Evolutionary conservation across 2,888 invertebrate species (phyloP), one percentile per base, ranked within the genome.

Genomic region (Eilema sororculum): DNA sequence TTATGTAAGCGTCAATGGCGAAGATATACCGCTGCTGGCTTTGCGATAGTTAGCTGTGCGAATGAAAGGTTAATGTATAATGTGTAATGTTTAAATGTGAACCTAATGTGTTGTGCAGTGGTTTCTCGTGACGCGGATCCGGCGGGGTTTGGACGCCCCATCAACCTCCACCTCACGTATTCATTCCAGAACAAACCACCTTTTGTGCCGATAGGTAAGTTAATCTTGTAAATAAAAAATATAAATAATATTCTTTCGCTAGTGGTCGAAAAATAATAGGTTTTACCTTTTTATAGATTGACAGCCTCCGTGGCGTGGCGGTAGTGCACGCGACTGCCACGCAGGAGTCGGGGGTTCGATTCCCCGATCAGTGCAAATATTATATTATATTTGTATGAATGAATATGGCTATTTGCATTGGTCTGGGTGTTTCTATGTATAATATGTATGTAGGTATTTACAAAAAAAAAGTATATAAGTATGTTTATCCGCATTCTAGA

Each of bases 91-190:
- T 64, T 72, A 74, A 68, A 68, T 74, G 61, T 75, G 66, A 69
- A 28, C 30, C 33, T 76, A 73, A 67, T 87, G 69, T 93, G 90
- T 90, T 96, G 82, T 93, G 77, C 96, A 97, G 97, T 97, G 92
- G 96, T 96, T 89, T 90, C 96, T 78, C 96, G 97, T 80, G 97
- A 97, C 81, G 89, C 95, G 74, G 97, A 97, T 84, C 96, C 96
- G 90, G 96, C 96, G 94, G 96, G 96, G 92, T 98, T 98, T 95
- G 97, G 98, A 79, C 96, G 98, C 86, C 98, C 98, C 89, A 98
- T 98, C 95, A 98, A 98, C 95, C 96, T 98, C 80, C 98, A 98
- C 94, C 96, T 98, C 88, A 98, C 98, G 63, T 98, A 98, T 92
- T 98, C 98, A 79, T 98, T 98, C 95, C 98, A 98, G 96, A 97